phyloP scores from a whole-genome alignment of 2,797 vertebrate species.

The Balearica regulorum region DNA sequence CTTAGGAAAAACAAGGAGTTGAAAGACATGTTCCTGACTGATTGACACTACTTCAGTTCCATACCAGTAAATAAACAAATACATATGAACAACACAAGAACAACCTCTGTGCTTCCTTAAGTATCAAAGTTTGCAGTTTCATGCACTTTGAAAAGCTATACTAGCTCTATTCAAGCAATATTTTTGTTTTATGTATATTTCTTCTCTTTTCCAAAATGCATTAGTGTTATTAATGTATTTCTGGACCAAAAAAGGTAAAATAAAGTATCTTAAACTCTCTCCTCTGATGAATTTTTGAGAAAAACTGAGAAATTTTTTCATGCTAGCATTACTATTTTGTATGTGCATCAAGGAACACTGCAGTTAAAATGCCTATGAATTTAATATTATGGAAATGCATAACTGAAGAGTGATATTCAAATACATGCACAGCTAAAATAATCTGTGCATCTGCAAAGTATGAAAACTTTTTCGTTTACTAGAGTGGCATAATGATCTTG shows the following conservation, averaged over 20 bases:
- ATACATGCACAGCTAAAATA: background rate
- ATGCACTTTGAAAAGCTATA: background rate
- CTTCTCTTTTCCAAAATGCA: background rate
- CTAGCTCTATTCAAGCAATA: background rate
- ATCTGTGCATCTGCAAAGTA: background rate
- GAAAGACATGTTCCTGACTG: background rate
- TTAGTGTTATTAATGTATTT: background rate
- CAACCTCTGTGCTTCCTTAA: background rate
- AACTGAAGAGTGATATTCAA: background rate
- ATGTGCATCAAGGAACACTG: background rate
- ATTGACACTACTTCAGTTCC: background rate
- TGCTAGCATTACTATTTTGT: background rate
- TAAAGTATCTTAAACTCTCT: background rate
- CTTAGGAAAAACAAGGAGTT: background rate
- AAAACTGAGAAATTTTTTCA: background rate
- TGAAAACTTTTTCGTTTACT: background rate
- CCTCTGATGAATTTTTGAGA: background rate
- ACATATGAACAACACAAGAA: background rate
- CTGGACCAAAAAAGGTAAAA: background rate
- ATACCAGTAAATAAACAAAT: background rate
- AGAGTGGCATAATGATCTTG: background rate
- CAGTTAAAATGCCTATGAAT: background rate
- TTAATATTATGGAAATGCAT: background rate
- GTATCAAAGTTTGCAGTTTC: background rate
- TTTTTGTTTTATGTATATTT: background rate